phyloP scores from a whole-genome alignment of 2,888 invertebrate genomes.

The Auanema freiburgensis region DNA sequence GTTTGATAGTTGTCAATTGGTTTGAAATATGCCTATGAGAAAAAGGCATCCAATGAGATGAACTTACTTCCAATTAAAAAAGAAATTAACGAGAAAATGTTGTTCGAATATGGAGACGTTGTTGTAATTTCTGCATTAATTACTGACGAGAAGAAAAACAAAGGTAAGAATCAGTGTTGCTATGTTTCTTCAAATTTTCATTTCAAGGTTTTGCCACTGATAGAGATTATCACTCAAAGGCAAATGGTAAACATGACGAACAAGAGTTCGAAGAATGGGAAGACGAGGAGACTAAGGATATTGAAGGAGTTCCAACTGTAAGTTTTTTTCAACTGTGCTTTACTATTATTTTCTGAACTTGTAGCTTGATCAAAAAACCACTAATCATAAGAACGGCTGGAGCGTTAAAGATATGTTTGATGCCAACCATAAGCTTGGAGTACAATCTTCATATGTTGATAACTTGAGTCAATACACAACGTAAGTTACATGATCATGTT shows the following conservation, averaged over 20 bases:
- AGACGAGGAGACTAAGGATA: slow-evolving; percentile 31
- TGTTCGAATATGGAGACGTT: slow-evolving; percentile 30
- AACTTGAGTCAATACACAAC: slow-evolving; percentile 85
- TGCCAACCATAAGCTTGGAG: slow-evolving; percentile 88
- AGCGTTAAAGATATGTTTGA: slow-evolving; percentile 94
- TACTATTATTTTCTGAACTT: neutral
- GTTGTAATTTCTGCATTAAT: slow-evolving; percentile 24
- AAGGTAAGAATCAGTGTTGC: slow-evolving; percentile 6
- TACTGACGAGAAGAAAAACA: slow-evolving; percentile 25
- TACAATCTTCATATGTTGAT: slow-evolving; percentile 88
- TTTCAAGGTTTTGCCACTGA: slow-evolving; percentile 39
- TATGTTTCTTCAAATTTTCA: neutral
- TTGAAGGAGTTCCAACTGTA: slow-evolving; percentile 4
- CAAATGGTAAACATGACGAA: slow-evolving; percentile 18
- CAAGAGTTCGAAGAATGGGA: slow-evolving; percentile 35
- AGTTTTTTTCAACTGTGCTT: neutral
- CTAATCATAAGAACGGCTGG: slow-evolving; percentile 71
- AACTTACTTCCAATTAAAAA: slow-evolving; percentile 30
- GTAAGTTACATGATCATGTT: slow-evolving; percentile 21
- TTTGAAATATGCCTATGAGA: slow-evolving; percentile 22
- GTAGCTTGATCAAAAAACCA: slow-evolving; percentile 13
- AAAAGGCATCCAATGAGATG: slow-evolving; percentile 27
- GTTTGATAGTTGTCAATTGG: slow-evolving; percentile 24
- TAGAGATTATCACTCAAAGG: slow-evolving; percentile 31
- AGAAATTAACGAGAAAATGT: slow-evolving; percentile 33